Conservation (phyloP, 2,888 invertebrate species). For the Athetis lepigone region DNA sequence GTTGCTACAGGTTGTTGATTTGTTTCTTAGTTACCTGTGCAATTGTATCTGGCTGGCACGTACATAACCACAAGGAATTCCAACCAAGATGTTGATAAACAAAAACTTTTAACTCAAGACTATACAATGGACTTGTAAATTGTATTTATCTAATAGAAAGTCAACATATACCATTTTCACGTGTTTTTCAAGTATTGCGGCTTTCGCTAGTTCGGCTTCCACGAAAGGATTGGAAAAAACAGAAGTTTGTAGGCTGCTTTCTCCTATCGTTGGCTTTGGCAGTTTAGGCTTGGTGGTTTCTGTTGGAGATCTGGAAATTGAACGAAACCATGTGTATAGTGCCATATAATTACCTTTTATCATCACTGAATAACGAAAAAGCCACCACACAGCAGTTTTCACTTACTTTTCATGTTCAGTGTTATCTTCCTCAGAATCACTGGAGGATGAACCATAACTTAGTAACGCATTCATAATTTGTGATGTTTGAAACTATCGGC, state of each 20-base stretch:
- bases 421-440: slow-evolving; percentile 87
- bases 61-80: not conserved
- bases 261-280: slow-evolving; percentile 92
- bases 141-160: slow-evolving; percentile 76
- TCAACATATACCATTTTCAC: slow-evolving; percentile 96
- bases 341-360: not conserved
- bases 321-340: not conserved
- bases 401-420: slow-evolving; percentile 81
- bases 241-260: slow-evolving; percentile 91
- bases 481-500: slow-evolving; percentile 19
- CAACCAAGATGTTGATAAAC: slow-evolving; percentile 7
- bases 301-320: slow-evolving; percentile 64
- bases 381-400: slow-evolving; percentile 12
- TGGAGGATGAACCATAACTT: slow-evolving; percentile 91
- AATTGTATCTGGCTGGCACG: not conserved
- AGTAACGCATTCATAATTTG: slow-evolving; percentile 92
- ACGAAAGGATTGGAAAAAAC: slow-evolving; percentile 97
- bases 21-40: slow-evolving; percentile 15
- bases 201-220: slow-evolving; percentile 96
- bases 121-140: slow-evolving; percentile 38
- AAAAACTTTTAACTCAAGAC: slow-evolving; percentile 11
- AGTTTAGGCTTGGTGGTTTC: slow-evolving; percentile 84
- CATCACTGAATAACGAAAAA: slow-evolving; percentile 1
- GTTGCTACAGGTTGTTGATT: slow-evolving; percentile 21
- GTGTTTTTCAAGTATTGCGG: slow-evolving; percentile 96